phyloP scores from a whole-genome alignment of 2,888 invertebrate species.

The Anthoptus insignis region DNA sequence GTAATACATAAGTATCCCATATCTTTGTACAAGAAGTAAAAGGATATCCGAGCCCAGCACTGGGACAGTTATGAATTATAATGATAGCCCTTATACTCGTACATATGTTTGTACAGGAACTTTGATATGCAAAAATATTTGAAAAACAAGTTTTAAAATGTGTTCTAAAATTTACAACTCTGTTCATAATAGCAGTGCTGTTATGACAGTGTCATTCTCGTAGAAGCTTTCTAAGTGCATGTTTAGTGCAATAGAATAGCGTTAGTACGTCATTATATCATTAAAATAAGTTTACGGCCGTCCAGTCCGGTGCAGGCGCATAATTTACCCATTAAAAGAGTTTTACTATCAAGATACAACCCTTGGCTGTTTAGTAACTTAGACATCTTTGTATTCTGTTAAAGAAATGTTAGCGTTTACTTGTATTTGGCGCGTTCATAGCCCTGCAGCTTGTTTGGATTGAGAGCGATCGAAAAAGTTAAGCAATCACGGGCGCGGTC shows the following conservation, averaged over 20 bases:
- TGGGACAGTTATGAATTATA: too few species aligned
- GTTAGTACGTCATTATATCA: constrained; percentile 63
- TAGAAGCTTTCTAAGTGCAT: constrained; percentile 71
- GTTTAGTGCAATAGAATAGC: constrained; percentile 55
- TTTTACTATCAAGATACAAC: constrained; percentile 69
- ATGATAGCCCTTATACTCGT: too few species aligned
- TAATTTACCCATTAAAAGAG: constrained; percentile 71
- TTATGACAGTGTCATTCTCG: constrained; percentile 50
- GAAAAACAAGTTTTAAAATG: neutral
- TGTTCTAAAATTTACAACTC: neutral
- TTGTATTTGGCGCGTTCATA: too few species aligned
- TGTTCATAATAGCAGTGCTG: constrained; percentile 20
- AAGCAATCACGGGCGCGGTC: too few species aligned
- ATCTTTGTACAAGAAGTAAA: too few species aligned
- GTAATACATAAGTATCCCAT: too few species aligned
- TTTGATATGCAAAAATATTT: neutral
- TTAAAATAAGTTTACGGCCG: constrained; percentile 70
- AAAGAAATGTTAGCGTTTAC: too few species aligned
- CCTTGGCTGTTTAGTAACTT: constrained; percentile 57
- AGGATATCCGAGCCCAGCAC: too few species aligned
- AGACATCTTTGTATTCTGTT: too few species aligned
- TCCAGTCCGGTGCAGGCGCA: constrained; percentile 63
- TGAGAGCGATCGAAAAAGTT: too few species aligned
- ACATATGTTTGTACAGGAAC: too few species aligned
- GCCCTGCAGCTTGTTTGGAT: too few species aligned